These are phyloP conservation scores for Lepidocyrtinus sp. DNA, from an alignment of 2,888 invertebrate species.

Conservation along the genomic window DNA sequence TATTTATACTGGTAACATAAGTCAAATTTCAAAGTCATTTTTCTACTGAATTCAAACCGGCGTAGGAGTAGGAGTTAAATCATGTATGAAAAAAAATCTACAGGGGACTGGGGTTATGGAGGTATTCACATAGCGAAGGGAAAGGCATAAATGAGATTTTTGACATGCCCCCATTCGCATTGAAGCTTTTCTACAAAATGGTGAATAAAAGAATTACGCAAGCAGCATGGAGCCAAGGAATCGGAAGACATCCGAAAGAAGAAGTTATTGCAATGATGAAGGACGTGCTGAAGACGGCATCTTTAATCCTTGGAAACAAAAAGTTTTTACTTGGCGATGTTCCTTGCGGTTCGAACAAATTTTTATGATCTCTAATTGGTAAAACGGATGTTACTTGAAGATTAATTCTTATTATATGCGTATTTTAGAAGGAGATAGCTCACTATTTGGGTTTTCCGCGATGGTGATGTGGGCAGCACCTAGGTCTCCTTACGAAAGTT, in stretches of 20 bases:
- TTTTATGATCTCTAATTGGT: too few relatives aligned
- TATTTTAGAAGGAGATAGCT: conserved; percentile 72
- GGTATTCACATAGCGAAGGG: conserved; percentile 17
- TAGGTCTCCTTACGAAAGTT: conserved; percentile 66
- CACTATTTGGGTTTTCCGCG: conserved; percentile 72
- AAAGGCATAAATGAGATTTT: background rate
- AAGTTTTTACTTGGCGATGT: conserved; percentile 64
- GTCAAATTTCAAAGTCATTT: background rate
- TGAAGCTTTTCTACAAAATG: background rate
- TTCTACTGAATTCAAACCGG: background rate
- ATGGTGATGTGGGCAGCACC: conserved; percentile 71
- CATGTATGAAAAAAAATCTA: background rate
- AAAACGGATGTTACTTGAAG: too few relatives aligned
- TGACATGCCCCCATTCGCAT: conserved; percentile 11
- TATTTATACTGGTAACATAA: conserved; percentile 72
- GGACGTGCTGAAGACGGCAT: conserved; percentile 56
- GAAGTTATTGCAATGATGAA: conserved; percentile 59
- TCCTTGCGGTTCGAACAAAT: too few relatives aligned
- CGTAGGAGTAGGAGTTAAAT: background rate
- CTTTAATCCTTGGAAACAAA: conserved; percentile 61
- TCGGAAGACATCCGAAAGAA: conserved; percentile 58
- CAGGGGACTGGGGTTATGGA: background rate
- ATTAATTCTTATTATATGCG: too few relatives aligned
- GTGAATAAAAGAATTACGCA: conserved; percentile 11
- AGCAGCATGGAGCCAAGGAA: conserved; percentile 38